phyloP scores from a whole-genome alignment of 37 sponge, comb jelly and placozoan genomes.

The Beroe forskalii region DNA sequence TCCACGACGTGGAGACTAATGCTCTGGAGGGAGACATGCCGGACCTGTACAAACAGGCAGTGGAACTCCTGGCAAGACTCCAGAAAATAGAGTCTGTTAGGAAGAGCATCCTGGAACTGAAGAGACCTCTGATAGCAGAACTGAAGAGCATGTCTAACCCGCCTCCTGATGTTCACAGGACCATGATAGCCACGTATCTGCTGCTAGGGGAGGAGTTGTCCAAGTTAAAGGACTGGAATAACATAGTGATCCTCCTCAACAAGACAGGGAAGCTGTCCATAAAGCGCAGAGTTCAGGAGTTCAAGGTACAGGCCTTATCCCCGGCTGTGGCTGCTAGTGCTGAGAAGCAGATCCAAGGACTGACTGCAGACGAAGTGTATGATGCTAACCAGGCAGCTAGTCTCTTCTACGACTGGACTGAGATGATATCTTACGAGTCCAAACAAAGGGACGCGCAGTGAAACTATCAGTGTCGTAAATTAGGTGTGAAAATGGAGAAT shows the following conservation, averaged over 20 bases:
- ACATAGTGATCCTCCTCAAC: slow-evolving; percentile 46
- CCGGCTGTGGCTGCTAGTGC: background rate
- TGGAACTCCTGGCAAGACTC: slow-evolving; percentile 20
- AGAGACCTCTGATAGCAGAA: slow-evolving; percentile 53
- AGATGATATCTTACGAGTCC: slow-evolving; percentile 29
- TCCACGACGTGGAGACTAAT: background rate
- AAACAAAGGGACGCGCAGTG: background rate
- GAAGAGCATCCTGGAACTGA: slow-evolving; percentile 61
- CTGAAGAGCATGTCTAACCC: slow-evolving; percentile 55
- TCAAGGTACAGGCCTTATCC: background rate
- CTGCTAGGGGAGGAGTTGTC: slow-evolving; percentile 14
- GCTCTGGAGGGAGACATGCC: background rate
- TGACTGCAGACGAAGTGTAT: slow-evolving; percentile 50
- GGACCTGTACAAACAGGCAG: background rate
- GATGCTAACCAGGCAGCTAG: slow-evolving; percentile 62
- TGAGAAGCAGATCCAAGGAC: background rate
- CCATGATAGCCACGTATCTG: slow-evolving; percentile 16
- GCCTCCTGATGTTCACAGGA: background rate
- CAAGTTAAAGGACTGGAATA: slow-evolving; percentile 38
- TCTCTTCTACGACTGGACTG: slow-evolving; percentile 55
- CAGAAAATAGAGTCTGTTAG: slow-evolving; percentile 43
- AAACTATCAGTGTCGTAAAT: too few species aligned
- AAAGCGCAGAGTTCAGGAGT: slow-evolving; percentile 42
- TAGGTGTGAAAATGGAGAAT: too few species aligned
- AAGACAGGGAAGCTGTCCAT: slow-evolving; percentile 6